These are phyloP conservation scores for Masnerella sp. DNA, from an alignment of 2,888 invertebrate genomes.

Conservation along the genomic window DNA sequence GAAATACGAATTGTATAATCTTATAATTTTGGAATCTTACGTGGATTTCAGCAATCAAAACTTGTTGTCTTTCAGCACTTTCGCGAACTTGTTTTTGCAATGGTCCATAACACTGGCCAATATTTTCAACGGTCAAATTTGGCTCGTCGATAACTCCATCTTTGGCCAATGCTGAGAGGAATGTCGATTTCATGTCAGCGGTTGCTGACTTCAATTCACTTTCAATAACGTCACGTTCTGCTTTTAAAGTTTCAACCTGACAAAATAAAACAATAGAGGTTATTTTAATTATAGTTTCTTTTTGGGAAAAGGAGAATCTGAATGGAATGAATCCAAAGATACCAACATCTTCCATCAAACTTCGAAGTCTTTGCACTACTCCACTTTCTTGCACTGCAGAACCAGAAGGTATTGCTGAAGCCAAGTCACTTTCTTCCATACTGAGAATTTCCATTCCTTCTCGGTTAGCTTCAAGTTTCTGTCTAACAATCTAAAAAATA, in stretches of 20 bases:
- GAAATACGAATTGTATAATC: too few relatives aligned
- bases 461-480: constrained; percentile 89
- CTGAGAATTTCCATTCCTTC: constrained; percentile 90
- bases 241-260: constrained; percentile 89
- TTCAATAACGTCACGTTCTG: constrained; percentile 93
- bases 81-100: constrained; percentile 88
- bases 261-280: constrained; percentile 52
- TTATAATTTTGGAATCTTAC: constrained; percentile 3
- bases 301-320: not conserved
- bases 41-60: constrained; percentile 84
- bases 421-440: constrained; percentile 84
- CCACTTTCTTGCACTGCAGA: constrained; percentile 80
- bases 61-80: constrained; percentile 85
- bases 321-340: not conserved
- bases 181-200: constrained; percentile 89
- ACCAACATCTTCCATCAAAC: constrained; percentile 87
- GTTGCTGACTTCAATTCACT: constrained; percentile 89
- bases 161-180: constrained; percentile 85
- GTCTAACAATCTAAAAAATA: constrained; percentile 83
- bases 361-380: constrained; percentile 83
- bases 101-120: constrained; percentile 87
- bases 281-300: not conserved
- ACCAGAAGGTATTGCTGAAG: constrained; percentile 85
- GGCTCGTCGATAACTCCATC: constrained; percentile 90
- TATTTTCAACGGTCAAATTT: constrained; percentile 83